Conservation (phyloP, 2,888 invertebrate genomes). For the Catocala sponsa region DNA sequence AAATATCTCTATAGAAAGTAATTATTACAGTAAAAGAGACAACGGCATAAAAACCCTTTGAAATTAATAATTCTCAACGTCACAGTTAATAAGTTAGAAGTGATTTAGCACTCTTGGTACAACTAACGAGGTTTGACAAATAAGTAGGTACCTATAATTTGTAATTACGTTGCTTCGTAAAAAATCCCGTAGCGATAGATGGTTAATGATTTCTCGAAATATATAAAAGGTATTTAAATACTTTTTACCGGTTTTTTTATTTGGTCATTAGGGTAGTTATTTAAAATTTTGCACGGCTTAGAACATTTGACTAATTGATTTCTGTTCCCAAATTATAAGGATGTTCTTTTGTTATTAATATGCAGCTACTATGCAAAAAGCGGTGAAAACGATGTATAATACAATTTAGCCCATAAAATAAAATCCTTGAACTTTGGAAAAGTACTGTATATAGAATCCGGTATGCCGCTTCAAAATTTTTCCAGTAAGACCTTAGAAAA, state of each 20-base stretch:
- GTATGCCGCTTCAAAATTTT: slow-evolving; percentile 37
- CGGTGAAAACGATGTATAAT: too few species aligned
- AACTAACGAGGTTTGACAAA: slow-evolving; percentile 24
- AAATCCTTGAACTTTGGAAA: slow-evolving; percentile 29
- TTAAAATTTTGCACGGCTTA: too few species aligned
- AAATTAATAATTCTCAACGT: not conserved
- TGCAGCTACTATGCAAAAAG: too few species aligned
- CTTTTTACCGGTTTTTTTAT: not conserved
- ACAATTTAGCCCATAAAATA: too few species aligned
- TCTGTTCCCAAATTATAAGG: too few species aligned
- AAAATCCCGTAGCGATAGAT: slow-evolving; percentile 17
- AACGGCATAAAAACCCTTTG: not conserved
- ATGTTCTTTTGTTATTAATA: too few species aligned
- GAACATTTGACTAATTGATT: too few species aligned
- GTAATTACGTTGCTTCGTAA: slow-evolving; percentile 9
- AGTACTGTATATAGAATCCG: slow-evolving; percentile 30
- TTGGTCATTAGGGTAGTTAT: not conserved
- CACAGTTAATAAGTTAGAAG: not conserved
- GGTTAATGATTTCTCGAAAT: slow-evolving; percentile 3
- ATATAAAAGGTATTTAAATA: not conserved
- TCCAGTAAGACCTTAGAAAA: slow-evolving; percentile 32
- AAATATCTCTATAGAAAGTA: too few species aligned
- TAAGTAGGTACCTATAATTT: slow-evolving; percentile 11
- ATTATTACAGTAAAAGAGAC: not conserved
- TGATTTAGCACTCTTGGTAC: slow-evolving; percentile 12